A percentile compares a stretch with the other conserved stretches of the same genome.
Evolutionary conservation across 2,113 vertebrate species (phyloP).

Genomic region (Pseudopipra pipra): DNA sequence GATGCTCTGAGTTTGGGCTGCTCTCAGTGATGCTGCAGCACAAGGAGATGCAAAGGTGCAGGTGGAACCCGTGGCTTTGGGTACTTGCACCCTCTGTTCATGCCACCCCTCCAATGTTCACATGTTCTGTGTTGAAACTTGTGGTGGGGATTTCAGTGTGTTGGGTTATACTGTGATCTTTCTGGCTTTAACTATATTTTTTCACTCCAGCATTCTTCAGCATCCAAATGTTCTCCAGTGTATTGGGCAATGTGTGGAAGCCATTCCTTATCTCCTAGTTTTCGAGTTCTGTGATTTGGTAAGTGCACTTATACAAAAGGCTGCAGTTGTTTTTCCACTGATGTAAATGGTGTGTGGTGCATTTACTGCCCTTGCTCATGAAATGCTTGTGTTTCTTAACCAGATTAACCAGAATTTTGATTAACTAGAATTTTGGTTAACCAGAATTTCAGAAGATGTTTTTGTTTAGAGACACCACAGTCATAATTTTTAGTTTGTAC

Average conservation of each 20-base stretch:
- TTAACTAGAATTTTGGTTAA: neutral
- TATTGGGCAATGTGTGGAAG: conserved; percentile 92
- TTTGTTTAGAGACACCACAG: neutral
- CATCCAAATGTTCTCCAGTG: conserved; percentile 96
- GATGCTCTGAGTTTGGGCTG: neutral
- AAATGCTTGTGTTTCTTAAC: neutral
- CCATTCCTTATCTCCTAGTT: conserved; percentile 91
- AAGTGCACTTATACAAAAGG: conserved; percentile 52
- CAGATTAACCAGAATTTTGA: neutral
- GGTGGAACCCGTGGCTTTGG: neutral
- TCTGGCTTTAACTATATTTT: neutral
- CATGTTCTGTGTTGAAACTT: neutral
- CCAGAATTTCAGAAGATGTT: neutral
- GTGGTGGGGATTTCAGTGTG: neutral
- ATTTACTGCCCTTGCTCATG: neutral
- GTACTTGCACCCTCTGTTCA: neutral
- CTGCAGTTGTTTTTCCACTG: neutral
- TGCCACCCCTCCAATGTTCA: neutral
- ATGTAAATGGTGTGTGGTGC: neutral
- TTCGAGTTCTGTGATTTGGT: conserved; percentile 98
- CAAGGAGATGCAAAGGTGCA: neutral
- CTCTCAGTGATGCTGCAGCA: neutral
- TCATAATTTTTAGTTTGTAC: neutral
- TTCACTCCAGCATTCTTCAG: conserved; percentile 75
- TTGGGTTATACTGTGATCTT: neutral